These are phyloP conservation scores for Euphydryas editha DNA, from an alignment of 2,888 invertebrate genomes.

Conservation along the genomic window DNA sequence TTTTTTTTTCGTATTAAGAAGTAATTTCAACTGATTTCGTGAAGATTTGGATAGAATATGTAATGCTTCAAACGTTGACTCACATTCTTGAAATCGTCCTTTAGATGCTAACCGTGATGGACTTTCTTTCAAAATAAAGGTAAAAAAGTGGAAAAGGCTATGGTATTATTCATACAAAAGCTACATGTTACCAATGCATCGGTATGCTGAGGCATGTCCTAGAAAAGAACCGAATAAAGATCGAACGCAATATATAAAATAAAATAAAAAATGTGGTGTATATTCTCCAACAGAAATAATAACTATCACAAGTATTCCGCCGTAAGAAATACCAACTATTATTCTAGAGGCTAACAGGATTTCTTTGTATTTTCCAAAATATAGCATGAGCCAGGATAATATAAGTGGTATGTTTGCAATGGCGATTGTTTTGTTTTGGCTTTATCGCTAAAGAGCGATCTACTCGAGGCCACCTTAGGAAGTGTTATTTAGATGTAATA, in stretches of 20 bases:
- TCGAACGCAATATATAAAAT: constrained; percentile 37
- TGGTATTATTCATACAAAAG: constrained; percentile 43
- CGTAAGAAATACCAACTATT: constrained; percentile 44
- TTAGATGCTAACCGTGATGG: constrained; percentile 51
- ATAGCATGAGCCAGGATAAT: constrained; percentile 42
- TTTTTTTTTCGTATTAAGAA: constrained; percentile 32
- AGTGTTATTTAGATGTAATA: too few relatives aligned
- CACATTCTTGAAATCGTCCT: constrained; percentile 47
- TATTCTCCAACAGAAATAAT: constrained; percentile 45
- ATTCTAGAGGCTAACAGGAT: constrained; percentile 41
- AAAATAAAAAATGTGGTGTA: constrained; percentile 42
- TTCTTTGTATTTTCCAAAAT: constrained; percentile 35
- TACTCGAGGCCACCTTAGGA: too few relatives aligned
- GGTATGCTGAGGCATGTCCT: constrained; percentile 43
- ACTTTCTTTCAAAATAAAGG: constrained; percentile 49
- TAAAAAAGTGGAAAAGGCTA: constrained; percentile 37
- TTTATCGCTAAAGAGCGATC: too few relatives aligned
- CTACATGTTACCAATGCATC: constrained; percentile 46
- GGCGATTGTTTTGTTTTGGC: constrained; percentile 41
- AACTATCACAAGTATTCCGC: constrained; percentile 42
- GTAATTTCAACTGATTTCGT: constrained; percentile 36
- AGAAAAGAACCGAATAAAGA: constrained; percentile 38
- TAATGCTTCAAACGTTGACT: constrained; percentile 41
- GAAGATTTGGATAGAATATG: constrained; percentile 37
- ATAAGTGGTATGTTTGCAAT: constrained; percentile 39